Percentiles rank a stretch among this genome's conserved stretches.
Evolutionary conservation across 2,888 invertebrate genomes (phyloP).

Genomic region (Alviniconcha strummeri): DNA sequence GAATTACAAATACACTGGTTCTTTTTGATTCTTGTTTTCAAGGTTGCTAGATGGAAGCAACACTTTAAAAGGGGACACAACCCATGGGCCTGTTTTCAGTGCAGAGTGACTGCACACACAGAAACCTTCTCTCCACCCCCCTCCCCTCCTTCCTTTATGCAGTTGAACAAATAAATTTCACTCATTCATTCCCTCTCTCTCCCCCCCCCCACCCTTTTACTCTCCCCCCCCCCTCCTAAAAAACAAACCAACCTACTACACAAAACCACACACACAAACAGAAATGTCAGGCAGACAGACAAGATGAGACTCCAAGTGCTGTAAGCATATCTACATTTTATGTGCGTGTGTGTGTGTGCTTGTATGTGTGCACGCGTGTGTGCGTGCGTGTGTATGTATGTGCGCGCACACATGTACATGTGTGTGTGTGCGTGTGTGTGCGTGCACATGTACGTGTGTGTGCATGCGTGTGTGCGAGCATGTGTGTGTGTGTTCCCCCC

Average conservation of each 20-base stretch:
- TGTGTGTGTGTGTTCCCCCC: too few relatives aligned
- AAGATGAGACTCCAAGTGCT: too few relatives aligned
- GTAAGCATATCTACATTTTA: background rate
- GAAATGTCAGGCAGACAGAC: too few relatives aligned
- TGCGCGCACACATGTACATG: background rate
- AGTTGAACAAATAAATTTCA: background rate
- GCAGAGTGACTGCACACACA: background rate
- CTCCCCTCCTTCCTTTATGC: too few relatives aligned
- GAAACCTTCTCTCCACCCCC: background rate
- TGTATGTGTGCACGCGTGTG: background rate
- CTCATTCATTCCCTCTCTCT: background rate
- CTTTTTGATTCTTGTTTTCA: too few relatives aligned
- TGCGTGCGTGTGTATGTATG: conserved; percentile 9
- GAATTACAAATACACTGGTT: too few relatives aligned
- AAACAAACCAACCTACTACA: background rate
- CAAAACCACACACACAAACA: background rate
- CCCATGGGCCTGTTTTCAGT: too few relatives aligned
- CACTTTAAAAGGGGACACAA: too few relatives aligned
- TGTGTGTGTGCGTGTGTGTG: conserved; percentile 21
- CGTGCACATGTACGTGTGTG: background rate
- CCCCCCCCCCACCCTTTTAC: background rate
- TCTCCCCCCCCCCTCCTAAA: background rate
- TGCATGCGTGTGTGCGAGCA: background rate
- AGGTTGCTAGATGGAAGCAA: too few relatives aligned
- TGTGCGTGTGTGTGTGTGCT: conserved; percentile 1